phyloP scores from a whole-genome alignment of 2,888 invertebrate genomes.

The Tuberolachnus salignus region DNA sequence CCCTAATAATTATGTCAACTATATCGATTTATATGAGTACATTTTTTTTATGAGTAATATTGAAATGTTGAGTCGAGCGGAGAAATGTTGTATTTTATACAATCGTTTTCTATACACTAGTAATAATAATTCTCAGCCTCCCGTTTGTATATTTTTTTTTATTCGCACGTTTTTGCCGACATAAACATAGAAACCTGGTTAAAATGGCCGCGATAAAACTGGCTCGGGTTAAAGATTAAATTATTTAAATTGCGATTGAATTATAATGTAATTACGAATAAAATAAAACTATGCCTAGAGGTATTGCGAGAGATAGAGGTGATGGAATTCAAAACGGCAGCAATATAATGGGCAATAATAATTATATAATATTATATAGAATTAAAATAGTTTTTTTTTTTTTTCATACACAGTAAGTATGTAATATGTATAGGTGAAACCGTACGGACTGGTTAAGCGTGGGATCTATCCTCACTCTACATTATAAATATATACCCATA shows the following conservation, averaged over 20 bases:
- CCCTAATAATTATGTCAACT: no score
- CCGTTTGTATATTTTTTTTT: no score
- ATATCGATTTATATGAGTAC: no score
- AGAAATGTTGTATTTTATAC: no score
- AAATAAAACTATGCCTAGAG: neutral
- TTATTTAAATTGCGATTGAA: slow-evolving; percentile 4
- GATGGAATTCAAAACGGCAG: slow-evolving; percentile 31
- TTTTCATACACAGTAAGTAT: slow-evolving; percentile 46
- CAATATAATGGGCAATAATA: slow-evolving; percentile 18
- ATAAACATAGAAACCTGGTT: no score
- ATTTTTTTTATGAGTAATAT: no score
- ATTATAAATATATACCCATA: neutral
- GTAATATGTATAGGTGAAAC: slow-evolving; percentile 39
- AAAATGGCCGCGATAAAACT: neutral
- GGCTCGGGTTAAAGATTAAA: neutral
- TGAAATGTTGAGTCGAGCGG: no score
- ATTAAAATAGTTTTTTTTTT: slow-evolving; percentile 44
- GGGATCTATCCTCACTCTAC: slow-evolving; percentile 31
- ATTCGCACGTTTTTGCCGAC: no score
- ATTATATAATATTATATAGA: slow-evolving; percentile 35
- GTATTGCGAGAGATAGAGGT: neutral
- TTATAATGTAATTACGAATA: neutral
- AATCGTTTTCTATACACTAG: no score
- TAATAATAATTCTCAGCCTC: no score
- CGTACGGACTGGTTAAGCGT: slow-evolving; percentile 49